phyloP scores from a whole-genome alignment of 2,797 vertebrate genomes.

The Tokudaia muenninki region DNA sequence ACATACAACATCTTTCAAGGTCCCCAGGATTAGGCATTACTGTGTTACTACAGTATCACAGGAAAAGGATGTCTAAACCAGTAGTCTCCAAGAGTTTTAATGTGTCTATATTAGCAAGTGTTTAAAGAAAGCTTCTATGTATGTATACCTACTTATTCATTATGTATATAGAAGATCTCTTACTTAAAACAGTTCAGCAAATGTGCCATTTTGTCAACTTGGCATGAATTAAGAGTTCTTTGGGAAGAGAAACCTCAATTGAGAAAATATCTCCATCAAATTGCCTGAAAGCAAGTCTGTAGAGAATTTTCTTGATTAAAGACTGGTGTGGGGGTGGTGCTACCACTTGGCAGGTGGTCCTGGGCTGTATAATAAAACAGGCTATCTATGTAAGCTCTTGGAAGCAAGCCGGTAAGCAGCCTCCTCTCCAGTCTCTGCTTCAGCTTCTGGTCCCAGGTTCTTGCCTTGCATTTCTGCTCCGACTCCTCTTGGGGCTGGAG shows the following conservation, averaged over 20 bases:
- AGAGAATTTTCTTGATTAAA: background rate
- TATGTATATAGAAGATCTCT: background rate
- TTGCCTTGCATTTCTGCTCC: background rate
- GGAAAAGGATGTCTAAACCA: slow-evolving; percentile 14
- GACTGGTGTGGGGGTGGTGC: no score
- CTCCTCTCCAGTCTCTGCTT: background rate
- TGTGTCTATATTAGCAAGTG: background rate
- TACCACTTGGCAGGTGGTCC: no score
- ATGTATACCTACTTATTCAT: background rate
- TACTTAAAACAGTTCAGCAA: background rate
- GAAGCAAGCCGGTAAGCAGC: background rate
- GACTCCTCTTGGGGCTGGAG: background rate
- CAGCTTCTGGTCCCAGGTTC: background rate
- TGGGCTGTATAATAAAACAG: background rate
- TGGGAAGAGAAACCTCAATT: background rate
- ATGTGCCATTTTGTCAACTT: background rate
- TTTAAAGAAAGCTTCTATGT: background rate
- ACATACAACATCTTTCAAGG: background rate
- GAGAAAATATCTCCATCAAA: background rate
- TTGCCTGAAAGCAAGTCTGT: background rate
- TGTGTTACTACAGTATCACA: background rate
- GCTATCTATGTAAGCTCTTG: background rate
- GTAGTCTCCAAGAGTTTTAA: background rate
- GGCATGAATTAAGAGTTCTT: background rate
- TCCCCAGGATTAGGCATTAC: background rate